phyloP scores from a whole-genome alignment of 2,888 invertebrate genomes.

The Aphodius sticticus region DNA sequence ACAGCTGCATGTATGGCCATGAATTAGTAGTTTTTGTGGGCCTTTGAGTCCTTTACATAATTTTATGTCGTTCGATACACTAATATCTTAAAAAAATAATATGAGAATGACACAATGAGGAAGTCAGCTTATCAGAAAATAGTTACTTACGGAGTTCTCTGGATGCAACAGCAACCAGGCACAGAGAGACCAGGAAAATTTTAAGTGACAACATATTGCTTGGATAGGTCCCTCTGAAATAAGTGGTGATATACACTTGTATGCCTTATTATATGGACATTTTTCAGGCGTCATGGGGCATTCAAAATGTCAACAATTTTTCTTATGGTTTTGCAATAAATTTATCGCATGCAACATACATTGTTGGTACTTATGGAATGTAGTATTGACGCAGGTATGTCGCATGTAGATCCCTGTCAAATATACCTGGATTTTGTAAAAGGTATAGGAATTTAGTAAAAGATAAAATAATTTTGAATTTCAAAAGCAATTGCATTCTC shows the following conservation, averaged over 20 bases:
- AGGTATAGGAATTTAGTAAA: too few relatives aligned
- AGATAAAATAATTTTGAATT: too few relatives aligned
- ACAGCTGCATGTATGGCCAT: background rate
- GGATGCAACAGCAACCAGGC: background rate
- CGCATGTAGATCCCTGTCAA: too few relatives aligned
- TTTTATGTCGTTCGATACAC: background rate
- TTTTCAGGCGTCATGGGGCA: background rate
- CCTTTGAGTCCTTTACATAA: background rate
- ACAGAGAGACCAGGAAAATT: background rate
- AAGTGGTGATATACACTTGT: too few relatives aligned
- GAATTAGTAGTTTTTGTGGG: background rate
- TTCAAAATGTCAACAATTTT: background rate
- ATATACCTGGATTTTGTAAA: too few relatives aligned
- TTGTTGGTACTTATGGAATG: background rate
- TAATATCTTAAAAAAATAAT: background rate
- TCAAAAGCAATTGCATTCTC: too few relatives aligned
- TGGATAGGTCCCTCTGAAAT: background rate
- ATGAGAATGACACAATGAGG: background rate
- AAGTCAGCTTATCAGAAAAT: background rate
- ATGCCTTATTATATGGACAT: background rate
- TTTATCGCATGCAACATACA: background rate
- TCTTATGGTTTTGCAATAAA: background rate
- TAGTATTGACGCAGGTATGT: too few relatives aligned
- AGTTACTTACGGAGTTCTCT: background rate
- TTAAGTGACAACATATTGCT: background rate